Base-by-base conservation (phyloP, 2,797 vertebrate species). In the Liparis tanakae region DNA sequence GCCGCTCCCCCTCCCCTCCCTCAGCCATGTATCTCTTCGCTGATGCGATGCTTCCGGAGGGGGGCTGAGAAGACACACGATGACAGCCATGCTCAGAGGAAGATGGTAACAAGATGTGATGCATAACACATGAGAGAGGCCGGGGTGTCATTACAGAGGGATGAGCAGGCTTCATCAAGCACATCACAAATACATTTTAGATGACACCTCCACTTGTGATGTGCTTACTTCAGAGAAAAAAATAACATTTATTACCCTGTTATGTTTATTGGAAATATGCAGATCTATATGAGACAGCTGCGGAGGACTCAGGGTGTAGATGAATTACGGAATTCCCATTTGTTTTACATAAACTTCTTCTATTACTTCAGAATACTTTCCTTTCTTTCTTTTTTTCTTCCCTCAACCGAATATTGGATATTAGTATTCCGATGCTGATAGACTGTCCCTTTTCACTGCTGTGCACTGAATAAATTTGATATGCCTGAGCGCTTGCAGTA, bases 111-210 rank as follows among this genome's bases (percentile, higher is more conserved):
- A 93, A 93, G 91, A 91, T 89, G 85, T 87, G 90, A 93, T 92
- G 91, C 92, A 94, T 93, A 93, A 93, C 91, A 92, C 91, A 92
- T 92, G 92, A 93, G 88, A 91, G 84, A 89, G 86, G 81, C 85
- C 82, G 63, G 72, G 86, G 88, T 91, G 90, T 90, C 91, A 92
- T 92, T 91, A 93, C 87, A 82, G 81, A 81, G 88, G 86, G 89
- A 91, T 86, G 89, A 92, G 82, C 84, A 87, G 87, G 90, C 85
- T 91, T 93, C 89, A 91, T 93, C 91, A 92, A 85, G 88, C 88
- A 91, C 87, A 90, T 91, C 88, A 86, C 87, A 90, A 91, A 91
- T 90, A 89, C 84, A 89, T 89, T 91, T 91, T 79, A 77, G 86
- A 91, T 89, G 91, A 93, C 90, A 90, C 88, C 89, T 89, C 72